Base-by-base conservation (phyloP, 2,888 invertebrate species). In the Pedicia rivosa region DNA sequence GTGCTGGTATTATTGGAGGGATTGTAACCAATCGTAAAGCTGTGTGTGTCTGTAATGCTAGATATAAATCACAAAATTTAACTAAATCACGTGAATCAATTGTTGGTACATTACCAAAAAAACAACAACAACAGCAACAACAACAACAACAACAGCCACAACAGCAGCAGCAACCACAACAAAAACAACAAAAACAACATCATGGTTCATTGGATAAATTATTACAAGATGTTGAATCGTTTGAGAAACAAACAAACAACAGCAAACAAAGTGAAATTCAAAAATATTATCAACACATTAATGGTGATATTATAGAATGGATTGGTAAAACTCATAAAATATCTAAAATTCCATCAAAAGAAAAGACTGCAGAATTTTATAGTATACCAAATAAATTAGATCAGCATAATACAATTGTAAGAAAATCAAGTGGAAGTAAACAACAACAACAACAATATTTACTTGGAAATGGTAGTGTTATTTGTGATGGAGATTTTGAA, bases 271-370 rank as follows among this genome's bases (percentile, higher is more conserved):
- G 10, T 15, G 57, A 57, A 39, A 57, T 59, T n/a, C 59, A 61
- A 37, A 60, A 59, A 41, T 60, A 58, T 42, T 60, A 61, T 43
- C 60, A 60, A 42, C 60, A 61, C 44, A 60, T 60, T 37, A 60
- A 61, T 30, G 61, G 61, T 3, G 59, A 61, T 30, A 57, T 60
- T 27, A 59, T 60, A 40, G 61, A 61, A 44, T 59, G 60, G 27
- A 61, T 57, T 6, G 46, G 61, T 1, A 35, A 25, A 25, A 12
- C 35, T 15, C 26, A 17, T 12, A 35, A 35, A 17, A 6, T 32
- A 3, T 1, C 26, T 16, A 26, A 35, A 14, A 16, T 26, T n/a
- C 32, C 17, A 32, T 20, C 20, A 20, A 40, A 31, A 37, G 27
- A 35, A 12, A 34, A 29, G 16, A 20, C 24, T 16, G 31, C 28